Base-by-base conservation (phyloP, 2,888 invertebrate genomes). In the Watsonalla cultraria region DNA sequence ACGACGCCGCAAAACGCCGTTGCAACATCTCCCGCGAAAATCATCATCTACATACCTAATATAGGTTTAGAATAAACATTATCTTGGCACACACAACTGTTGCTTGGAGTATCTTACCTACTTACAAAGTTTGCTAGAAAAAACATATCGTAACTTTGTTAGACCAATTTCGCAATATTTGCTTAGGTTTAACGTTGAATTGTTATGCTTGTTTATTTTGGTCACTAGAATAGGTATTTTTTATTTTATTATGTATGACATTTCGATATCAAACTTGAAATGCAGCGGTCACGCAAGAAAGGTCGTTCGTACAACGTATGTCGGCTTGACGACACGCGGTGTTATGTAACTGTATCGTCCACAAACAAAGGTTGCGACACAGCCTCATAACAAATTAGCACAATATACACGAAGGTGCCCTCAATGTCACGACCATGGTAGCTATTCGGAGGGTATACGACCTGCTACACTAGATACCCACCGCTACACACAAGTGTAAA, bases 351-450 rank as follows among this genome's bases (percentile, higher is more conserved):
- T 61, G 59, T 62, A 59, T 48, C 34, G 35, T 53, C 55, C 59
- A 60, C 62, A 64, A 57, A 55, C 60, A 55, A 58, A 60, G 58
- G 62, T 82, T 78, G 68, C 77, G 72, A 73, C 73, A 80, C 54
- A 58, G 56, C 65, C 64, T 64, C 66, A 62, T 62, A 55, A 68
- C 61, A 72, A 74, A 74, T 76, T 75, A 76, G 37, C 37, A 37
- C 7, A 42, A 11, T 48, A 46, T 13, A 69, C 69, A 64, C 70
- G 71, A 76, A 75, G 71, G 73, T 66, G 56, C 60, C 70, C 65
- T 78, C 89, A 89, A 87, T 84, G 87, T 88, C 88, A 84, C 60
- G 86, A 85, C 83, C 87, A 71, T 85, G 80, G 73, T 74, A 67
- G 58, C 58, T 64, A 62, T 68, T 66, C 72, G 66, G 66, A 70